phyloP scores from a whole-genome alignment of 2,888 invertebrate species.

The Blastobasis lacticolella region DNA sequence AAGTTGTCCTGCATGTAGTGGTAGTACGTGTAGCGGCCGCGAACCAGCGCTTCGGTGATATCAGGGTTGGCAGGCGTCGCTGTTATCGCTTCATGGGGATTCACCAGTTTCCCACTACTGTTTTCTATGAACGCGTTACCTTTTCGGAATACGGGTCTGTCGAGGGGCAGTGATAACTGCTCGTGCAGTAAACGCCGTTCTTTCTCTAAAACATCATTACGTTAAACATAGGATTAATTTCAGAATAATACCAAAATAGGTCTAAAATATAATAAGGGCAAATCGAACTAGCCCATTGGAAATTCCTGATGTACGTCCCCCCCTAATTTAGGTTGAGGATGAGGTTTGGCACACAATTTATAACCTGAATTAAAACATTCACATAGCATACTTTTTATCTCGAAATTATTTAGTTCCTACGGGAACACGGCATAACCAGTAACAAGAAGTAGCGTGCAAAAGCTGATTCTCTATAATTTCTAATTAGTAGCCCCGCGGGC shows the following conservation, averaged over 20 bases:
- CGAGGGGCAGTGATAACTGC: conserved; percentile 78
- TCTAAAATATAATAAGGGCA: too few species aligned
- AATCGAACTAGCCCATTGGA: too few species aligned
- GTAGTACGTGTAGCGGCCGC: conserved; percentile 93
- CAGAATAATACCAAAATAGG: neutral
- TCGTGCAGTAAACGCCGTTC: conserved; percentile 81
- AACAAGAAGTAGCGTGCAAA: too few species aligned
- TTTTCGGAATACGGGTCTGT: conserved; percentile 83
- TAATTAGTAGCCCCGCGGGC: too few species aligned
- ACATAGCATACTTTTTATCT: too few species aligned
- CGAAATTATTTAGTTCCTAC: too few species aligned
- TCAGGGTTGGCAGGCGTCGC: conserved; percentile 39
- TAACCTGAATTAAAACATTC: too few species aligned
- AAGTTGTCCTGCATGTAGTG: conserved; percentile 97
- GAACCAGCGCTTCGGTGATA: conserved; percentile 70
- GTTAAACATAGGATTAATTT: neutral
- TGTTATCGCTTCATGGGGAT: conserved; percentile 81
- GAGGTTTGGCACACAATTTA: too few species aligned
- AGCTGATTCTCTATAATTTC: too few species aligned
- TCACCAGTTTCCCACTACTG: conserved; percentile 75
- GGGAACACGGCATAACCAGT: too few species aligned
- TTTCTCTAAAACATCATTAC: conserved; percentile 74
- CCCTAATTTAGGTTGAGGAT: too few species aligned
- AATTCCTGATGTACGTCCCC: too few species aligned
- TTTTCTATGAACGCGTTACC: conserved; percentile 78